phyloP scores from a whole-genome alignment of 2,888 invertebrate genomes.

The Lingula anatina region DNA sequence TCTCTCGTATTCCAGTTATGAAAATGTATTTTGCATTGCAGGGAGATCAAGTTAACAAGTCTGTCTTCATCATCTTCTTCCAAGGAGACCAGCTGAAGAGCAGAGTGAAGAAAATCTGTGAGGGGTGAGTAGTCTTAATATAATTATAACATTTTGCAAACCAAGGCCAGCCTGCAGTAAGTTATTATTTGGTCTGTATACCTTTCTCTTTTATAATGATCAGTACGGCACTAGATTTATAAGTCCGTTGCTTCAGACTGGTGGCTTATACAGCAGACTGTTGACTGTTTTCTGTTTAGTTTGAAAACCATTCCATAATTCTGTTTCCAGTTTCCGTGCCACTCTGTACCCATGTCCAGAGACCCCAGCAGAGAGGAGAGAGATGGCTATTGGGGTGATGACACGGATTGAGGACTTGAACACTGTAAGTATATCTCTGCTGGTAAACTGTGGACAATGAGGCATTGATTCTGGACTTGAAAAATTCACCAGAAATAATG shows the following conservation, averaged over 20 bases:
- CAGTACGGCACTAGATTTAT: no score
- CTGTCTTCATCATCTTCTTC: no score
- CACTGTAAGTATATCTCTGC: slow-evolving; percentile 56
- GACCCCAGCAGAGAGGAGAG: slow-evolving; percentile 89
- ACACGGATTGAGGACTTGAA: slow-evolving; percentile 92
- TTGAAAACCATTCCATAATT: no score
- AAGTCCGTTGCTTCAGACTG: no score
- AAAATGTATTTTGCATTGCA: not conserved
- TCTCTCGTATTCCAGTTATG: not conserved
- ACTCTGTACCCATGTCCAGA: slow-evolving; percentile 98
- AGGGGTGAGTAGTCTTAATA: slow-evolving; percentile 62
- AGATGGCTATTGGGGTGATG: slow-evolving; percentile 99
- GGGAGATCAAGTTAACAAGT: not conserved
- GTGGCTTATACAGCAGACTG: no score
- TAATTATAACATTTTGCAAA: not conserved
- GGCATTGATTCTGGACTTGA: not conserved
- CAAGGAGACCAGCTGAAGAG: slow-evolving; percentile 97
- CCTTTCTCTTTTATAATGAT: no score
- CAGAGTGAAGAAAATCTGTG: slow-evolving; percentile 97
- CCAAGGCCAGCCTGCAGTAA: no score
- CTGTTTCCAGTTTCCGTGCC: slow-evolving; percentile 69
- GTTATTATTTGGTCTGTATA: no score
- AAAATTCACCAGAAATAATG: no score
- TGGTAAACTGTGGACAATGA: not conserved
- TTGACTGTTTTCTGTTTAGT: no score